Evolutionary conservation across 2,797 vertebrate species (phyloP).

Genomic region (Sardinella longiceps): DNA sequence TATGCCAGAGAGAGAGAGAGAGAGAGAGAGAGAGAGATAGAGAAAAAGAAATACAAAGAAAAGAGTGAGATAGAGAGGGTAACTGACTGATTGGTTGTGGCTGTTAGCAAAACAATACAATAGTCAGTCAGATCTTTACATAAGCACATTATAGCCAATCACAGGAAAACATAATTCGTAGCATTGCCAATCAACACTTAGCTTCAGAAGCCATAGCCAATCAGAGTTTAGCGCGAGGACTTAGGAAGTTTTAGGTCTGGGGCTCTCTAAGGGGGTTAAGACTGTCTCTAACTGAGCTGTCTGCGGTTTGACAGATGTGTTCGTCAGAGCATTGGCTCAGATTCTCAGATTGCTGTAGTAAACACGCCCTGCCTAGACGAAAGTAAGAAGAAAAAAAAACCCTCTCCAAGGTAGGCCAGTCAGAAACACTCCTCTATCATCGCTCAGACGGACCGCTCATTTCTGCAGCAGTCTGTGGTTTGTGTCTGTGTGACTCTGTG

Average conservation of each 20-base stretch:
- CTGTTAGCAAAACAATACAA: not conserved
- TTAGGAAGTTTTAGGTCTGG: slow-evolving; percentile 12
- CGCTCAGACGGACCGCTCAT: slow-evolving; percentile 73
- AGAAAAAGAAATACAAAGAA: slow-evolving; percentile 32
- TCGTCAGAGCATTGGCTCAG: slow-evolving; percentile 81
- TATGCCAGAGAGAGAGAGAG: slow-evolving; percentile 60
- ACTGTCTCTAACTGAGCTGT: slow-evolving; percentile 81
- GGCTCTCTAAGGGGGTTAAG: slow-evolving; percentile 51
- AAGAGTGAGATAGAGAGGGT: not conserved
- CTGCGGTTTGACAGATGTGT: slow-evolving; percentile 87
- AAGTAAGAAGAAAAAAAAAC: slow-evolving; percentile 85
- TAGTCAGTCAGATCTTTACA: not conserved
- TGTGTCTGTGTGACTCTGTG: slow-evolving; percentile 56
- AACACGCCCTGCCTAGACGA: slow-evolving; percentile 81
- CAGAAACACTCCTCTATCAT: slow-evolving; percentile 51
- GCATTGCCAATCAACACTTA: slow-evolving; percentile 24
- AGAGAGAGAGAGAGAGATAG: slow-evolving; percentile 45
- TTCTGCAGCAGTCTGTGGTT: slow-evolving; percentile 67
- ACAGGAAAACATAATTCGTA: slow-evolving; percentile 28
- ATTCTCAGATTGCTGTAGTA: slow-evolving; percentile 81
- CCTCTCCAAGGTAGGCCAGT: slow-evolving; percentile 80
- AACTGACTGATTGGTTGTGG: not conserved
- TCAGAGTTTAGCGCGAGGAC: not conserved
- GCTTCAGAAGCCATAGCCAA: slow-evolving; percentile 12
- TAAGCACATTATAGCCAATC: slow-evolving; percentile 35